A percentile compares a stretch with the other conserved stretches of the same genome.
Evolutionary conservation across 2,888 invertebrate species (phyloP).

Genomic region (Fissipunctia ypsillon): DNA sequence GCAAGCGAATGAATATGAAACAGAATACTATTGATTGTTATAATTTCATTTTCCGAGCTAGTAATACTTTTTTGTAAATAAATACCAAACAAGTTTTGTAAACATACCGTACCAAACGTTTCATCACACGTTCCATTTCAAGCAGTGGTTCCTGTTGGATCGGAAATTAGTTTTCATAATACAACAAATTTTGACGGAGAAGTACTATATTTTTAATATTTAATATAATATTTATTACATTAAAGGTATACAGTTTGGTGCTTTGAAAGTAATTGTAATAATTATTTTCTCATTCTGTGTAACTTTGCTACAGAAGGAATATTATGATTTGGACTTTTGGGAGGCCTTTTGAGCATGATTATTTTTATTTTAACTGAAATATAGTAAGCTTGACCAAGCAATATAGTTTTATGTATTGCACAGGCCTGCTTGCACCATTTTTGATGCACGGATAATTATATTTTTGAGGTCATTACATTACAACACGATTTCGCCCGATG

Average conservation of each 20-base stretch:
- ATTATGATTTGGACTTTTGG: neutral
- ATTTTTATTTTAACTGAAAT: neutral
- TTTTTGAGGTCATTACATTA: constrained; percentile 82
- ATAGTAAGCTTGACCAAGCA: neutral
- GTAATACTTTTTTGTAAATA: constrained; percentile 45
- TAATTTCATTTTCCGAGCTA: constrained; percentile 23
- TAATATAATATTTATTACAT: neutral
- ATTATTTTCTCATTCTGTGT: neutral
- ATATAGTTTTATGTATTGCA: constrained; percentile 11
- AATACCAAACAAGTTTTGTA: constrained; percentile 51
- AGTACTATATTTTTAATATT: neutral
- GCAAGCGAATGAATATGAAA: neutral
- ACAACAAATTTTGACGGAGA: neutral
- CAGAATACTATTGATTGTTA: neutral
- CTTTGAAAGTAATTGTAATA: neutral
- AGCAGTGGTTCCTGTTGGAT: neutral
- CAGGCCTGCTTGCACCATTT: constrained; percentile 35
- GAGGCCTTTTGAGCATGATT: constrained; percentile 13
- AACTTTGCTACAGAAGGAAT: neutral
- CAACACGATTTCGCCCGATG: constrained; percentile 80
- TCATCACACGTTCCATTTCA: constrained; percentile 49
- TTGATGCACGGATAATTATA: constrained; percentile 67
- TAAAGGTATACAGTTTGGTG: neutral
- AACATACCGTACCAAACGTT: constrained; percentile 39
- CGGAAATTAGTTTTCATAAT: neutral